phyloP scores from a whole-genome alignment of 35 echinoderm and acorn worm species.

The Amphiura filiformis region DNA sequence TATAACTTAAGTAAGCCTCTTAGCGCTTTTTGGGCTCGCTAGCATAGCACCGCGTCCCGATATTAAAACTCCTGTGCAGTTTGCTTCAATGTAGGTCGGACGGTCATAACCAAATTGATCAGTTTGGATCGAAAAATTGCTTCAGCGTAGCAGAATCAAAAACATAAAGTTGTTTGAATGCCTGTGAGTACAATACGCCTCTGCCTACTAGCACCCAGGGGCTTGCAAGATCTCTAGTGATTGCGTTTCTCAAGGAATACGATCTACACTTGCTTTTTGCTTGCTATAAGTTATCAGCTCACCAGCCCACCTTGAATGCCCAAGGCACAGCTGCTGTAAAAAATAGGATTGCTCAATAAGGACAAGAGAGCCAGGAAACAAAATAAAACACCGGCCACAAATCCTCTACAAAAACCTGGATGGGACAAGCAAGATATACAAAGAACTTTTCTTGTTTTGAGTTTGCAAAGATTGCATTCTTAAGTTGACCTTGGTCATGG shows the following conservation, averaged over 20 bases:
- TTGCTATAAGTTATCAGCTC: too few relatives aligned
- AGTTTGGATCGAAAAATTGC: too few relatives aligned
- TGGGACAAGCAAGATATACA: not conserved
- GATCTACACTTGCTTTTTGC: not conserved
- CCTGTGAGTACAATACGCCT: not conserved
- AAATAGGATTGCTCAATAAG: not conserved
- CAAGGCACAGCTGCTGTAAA: not conserved
- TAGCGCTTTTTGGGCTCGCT: too few relatives aligned
- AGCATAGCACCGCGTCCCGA: not conserved
- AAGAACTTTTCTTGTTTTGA: not conserved
- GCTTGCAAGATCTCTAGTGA: not conserved
- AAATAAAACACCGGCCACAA: not conserved
- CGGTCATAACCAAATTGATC: too few relatives aligned
- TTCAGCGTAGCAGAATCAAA: too few relatives aligned
- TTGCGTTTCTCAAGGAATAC: not conserved
- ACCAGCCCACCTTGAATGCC: not conserved
- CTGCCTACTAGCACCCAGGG: not conserved
- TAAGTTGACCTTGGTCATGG: not conserved
- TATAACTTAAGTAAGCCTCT: not conserved
- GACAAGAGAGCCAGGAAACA: not conserved
- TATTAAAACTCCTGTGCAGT: too few relatives aligned
- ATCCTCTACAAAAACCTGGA: not conserved
- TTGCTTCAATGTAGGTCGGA: not conserved
- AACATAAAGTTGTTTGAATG: not conserved
- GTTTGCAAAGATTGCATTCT: not conserved